These are phyloP conservation scores for Fundulus diaphanus DNA, from an alignment of 2,797 vertebrate genomes.

Conservation along the genomic window DNA sequence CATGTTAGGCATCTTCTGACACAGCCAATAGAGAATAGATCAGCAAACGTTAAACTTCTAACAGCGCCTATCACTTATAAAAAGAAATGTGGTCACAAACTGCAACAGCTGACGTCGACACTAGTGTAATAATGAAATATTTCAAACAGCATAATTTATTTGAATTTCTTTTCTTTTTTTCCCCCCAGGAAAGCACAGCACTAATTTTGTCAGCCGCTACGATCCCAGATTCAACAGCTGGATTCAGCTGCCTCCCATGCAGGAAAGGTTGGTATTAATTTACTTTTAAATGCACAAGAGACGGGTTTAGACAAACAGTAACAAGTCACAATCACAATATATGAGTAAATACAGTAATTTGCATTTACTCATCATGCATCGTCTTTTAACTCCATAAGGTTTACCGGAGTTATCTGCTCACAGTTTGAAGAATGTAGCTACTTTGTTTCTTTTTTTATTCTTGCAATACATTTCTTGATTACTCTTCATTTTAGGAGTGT, in stretches of 20 bases:
- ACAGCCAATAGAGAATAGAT: neutral
- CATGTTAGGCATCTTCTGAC: neutral
- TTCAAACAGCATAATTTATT: slow-evolving; percentile 15
- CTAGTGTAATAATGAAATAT: neutral
- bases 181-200: slow-evolving; percentile 95
- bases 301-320: neutral
- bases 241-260: slow-evolving; percentile 99
- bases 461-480: slow-evolving; percentile 2
- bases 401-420: neutral
- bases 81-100: slow-evolving; percentile 1
- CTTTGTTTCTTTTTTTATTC: neutral
- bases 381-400: neutral
- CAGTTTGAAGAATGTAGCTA: neutral
- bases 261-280: slow-evolving; percentile 89
- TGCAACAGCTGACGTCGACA: neutral
- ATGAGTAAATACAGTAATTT: neutral
- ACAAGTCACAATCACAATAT: neutral
- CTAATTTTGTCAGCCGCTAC: slow-evolving; percentile 98
- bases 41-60: neutral
- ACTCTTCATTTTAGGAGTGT: slow-evolving; percentile 2
- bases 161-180: slow-evolving; percentile 31
- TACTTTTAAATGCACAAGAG: neutral
- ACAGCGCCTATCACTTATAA: neutral
- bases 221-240: slow-evolving; percentile 99
- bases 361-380: too few relatives aligned